These are phyloP conservation scores for Agrochola litura DNA, from an alignment of 2,888 invertebrate species.

Conservation along the genomic window DNA sequence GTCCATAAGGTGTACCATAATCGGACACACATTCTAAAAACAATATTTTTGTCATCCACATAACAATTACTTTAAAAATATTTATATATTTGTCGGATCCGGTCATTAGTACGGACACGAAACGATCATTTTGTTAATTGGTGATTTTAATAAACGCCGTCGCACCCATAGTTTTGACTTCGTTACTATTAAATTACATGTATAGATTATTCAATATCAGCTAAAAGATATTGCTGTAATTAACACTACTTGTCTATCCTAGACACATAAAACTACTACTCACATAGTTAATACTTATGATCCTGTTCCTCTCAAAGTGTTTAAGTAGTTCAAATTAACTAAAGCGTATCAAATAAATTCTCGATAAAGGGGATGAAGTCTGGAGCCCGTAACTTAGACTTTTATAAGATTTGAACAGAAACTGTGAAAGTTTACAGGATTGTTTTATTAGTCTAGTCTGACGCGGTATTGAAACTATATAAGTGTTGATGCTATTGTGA, in stretches of 20 bases:
- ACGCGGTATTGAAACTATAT: background rate
- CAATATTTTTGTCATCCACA: no score
- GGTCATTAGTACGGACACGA: no score
- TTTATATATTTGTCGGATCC: no score
- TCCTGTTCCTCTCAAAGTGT: slow-evolving; percentile 11
- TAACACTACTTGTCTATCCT: background rate
- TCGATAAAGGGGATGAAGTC: slow-evolving; percentile 39
- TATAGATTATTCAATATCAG: background rate
- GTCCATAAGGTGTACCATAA: no score
- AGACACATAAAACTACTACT: slow-evolving; percentile 11
- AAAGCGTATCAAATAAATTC: slow-evolving; percentile 60
- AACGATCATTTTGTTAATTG: no score
- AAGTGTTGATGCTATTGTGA: background rate
- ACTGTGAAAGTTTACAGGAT: slow-evolving; percentile 35
- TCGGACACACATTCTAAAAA: no score
- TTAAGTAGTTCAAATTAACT: slow-evolving; percentile 50
- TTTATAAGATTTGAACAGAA: slow-evolving; percentile 46
- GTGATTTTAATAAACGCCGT: no score
- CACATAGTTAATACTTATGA: slow-evolving; percentile 22
- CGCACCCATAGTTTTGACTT: no score
- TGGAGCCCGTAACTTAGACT: slow-evolving; percentile 48
- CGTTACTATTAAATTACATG: no score
- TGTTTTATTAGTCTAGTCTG: slow-evolving; percentile 35
- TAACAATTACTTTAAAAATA: no score
- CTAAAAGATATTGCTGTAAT: background rate